Evolutionary conservation across 1,140 invertebrate genomes (phyloP), one percentile per base, ranked within the genome.

Genomic region (Polypedilum vanderplanki): DNA sequence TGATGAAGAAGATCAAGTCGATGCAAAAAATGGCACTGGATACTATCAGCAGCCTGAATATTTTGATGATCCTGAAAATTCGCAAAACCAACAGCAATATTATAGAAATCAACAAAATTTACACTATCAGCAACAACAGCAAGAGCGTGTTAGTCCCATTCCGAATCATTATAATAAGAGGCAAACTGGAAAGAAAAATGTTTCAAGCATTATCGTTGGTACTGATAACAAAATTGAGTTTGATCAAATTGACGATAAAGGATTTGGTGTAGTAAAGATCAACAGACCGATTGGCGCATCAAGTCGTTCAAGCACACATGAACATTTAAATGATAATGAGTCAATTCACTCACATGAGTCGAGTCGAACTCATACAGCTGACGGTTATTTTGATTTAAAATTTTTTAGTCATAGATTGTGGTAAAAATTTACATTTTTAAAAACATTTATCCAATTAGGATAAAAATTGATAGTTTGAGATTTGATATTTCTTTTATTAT

Each of bases 371-470:
- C 78, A 85, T n/a, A 88, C 87, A 41, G 86, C 87, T 73, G 85
- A 86, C 77, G 87, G 87, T 18, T 88, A 84, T 78, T 85, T 88
- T 77, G 87, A 88, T 83, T 81, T 88, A 41, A 88, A 88, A 78
- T 88, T 88, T 80, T 87, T 87, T 80, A 87, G 88, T 81, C 87
- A 87, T 77, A 86, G 86, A 76, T 82, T 88, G 75, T 88, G 87
- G 87, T 88, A 86, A 83, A 81, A 20, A 18, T 17, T 7, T 15
- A 33, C 22, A 40, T 15, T 2, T 46, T 4, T 46, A 15, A 46
- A 46, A 46, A 9, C 8, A 33, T 1, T 33, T 33, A 33, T 33
- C 24, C 24, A 5, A 5, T 5, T 33, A n/a, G 24, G 24, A 33
- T 33, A 33, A 33, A 33, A n/a, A n/a, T n/a, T n/a, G n/a, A 33